phyloP scores from a whole-genome alignment of 2,113 vertebrate genomes.

The Drymodes brunneopygia region DNA sequence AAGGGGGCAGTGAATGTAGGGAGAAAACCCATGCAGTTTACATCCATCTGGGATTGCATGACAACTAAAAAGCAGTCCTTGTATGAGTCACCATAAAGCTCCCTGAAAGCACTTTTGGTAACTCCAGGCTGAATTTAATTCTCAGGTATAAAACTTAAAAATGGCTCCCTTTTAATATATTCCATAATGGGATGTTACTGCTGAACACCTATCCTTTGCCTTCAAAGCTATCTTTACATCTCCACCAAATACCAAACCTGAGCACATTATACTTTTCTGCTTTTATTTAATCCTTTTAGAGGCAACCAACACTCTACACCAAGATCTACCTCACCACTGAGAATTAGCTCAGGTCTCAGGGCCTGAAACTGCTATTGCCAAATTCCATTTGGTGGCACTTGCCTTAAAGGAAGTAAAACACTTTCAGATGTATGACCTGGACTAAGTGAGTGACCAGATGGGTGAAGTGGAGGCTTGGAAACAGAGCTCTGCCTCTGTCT shows the following conservation, averaged over 20 bases:
- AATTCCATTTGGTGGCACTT: background rate
- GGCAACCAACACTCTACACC: background rate
- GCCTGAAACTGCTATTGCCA: background rate
- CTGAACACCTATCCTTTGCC: background rate
- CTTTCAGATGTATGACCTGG: background rate
- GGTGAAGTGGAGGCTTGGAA: background rate
- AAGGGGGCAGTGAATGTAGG: background rate
- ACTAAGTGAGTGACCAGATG: background rate
- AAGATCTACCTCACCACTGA: background rate
- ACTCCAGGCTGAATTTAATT: background rate
- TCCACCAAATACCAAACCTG: background rate
- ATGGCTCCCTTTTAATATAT: accelerated
- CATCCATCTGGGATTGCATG: background rate
- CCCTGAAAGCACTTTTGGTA: background rate
- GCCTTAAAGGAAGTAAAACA: background rate
- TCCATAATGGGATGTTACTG: background rate
- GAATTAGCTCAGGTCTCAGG: background rate
- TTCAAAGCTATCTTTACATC: background rate
- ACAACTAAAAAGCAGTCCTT: background rate
- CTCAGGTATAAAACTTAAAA: background rate
- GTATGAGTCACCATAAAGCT: background rate
- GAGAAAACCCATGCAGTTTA: background rate
- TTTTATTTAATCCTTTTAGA: background rate
- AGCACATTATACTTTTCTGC: background rate
- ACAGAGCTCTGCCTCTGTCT: background rate